phyloP scores from a whole-genome alignment of 23 tunicate genomes.

The Phallusia fumigata region DNA sequence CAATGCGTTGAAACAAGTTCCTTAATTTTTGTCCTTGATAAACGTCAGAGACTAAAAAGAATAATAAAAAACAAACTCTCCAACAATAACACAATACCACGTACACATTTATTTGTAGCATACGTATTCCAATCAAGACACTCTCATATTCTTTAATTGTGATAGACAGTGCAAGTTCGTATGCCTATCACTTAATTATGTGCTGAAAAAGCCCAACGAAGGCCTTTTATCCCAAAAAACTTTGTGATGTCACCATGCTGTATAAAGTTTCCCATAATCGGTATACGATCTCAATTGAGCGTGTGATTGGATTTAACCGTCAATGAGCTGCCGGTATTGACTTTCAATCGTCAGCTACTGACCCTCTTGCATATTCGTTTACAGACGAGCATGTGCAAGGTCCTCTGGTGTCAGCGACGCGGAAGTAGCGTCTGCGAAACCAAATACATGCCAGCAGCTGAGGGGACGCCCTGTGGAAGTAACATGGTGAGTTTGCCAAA shows the following conservation, averaged over 20 bases:
- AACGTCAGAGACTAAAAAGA: too few species aligned
- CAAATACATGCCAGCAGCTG: slow-evolving; percentile 97
- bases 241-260: not conserved
- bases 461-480: slow-evolving; percentile 88
- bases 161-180: too few species aligned
- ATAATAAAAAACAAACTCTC: too few species aligned
- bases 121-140: too few species aligned
- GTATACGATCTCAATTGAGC: not conserved
- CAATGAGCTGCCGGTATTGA: not conserved
- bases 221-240: too few species aligned
- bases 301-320: slow-evolving; percentile 11
- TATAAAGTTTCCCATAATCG: not conserved
- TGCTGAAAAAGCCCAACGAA: too few species aligned
- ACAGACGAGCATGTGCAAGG: slow-evolving; percentile 67
- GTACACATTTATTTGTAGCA: too few species aligned
- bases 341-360: not conserved
- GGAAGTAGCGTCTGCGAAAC: slow-evolving; percentile 67
- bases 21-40: too few species aligned
- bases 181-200: too few species aligned
- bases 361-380: not conserved
- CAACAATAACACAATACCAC: too few species aligned
- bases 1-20: too few species aligned
- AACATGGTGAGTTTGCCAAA: slow-evolving; percentile 36
- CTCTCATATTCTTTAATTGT: too few species aligned
- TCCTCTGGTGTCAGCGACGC: slow-evolving; percentile 80